These are phyloP conservation scores for Andrena cerasifolii DNA, from an alignment of 1,140 invertebrate genomes.

Conservation along the genomic window DNA sequence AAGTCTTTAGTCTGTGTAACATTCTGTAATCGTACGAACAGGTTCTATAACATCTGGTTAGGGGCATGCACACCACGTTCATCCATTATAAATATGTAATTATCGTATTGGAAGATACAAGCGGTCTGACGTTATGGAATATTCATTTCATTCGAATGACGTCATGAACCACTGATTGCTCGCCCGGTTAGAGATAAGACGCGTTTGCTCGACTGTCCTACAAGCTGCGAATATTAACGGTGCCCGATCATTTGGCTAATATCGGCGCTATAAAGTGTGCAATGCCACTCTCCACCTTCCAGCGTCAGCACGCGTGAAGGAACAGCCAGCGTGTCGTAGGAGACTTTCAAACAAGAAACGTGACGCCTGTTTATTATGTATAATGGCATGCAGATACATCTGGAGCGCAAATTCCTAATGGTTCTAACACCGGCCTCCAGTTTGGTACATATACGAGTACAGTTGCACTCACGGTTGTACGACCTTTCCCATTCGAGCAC, in stretches of 20 bases:
- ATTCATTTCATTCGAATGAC: background rate
- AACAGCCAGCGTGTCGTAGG: background rate
- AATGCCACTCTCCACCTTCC: too few relatives aligned
- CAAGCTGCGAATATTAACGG: background rate
- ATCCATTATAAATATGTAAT: conserved; percentile 12
- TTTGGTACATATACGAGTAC: conserved; percentile 32
- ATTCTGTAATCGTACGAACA: background rate
- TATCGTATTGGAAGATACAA: conserved; percentile 1
- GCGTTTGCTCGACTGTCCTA: background rate
- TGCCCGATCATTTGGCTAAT: background rate
- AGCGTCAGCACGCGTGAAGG: conserved; percentile 1
- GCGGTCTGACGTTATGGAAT: background rate
- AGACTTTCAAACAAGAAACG: conserved; percentile 6
- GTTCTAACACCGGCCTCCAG: conserved; percentile 31
- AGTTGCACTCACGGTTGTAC: conserved; percentile 56
- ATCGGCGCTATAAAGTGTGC: too few relatives aligned
- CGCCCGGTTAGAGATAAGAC: background rate
- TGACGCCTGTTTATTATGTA: conserved; percentile 17
- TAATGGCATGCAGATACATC: conserved; percentile 31
- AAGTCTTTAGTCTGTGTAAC: background rate
- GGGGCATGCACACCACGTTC: background rate
- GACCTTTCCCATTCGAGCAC: conserved; percentile 52
- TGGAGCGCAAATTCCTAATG: conserved; percentile 40
- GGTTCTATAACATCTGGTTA: background rate
- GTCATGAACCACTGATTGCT: background rate